Evolutionary conservation across 1,140 invertebrate species (phyloP).

Genomic region (Antheraea pernyi): DNA sequence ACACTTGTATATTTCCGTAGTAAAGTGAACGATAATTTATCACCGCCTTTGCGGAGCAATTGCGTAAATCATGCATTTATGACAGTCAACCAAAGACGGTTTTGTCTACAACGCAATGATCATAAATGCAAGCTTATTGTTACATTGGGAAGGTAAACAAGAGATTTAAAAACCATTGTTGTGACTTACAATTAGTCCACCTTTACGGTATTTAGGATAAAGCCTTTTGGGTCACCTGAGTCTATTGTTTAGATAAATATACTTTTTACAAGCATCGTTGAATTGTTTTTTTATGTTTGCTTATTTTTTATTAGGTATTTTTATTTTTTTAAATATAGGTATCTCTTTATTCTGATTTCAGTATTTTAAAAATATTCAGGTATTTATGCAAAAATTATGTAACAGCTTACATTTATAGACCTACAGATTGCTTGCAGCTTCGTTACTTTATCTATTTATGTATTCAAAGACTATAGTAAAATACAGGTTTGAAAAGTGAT

Average conservation of each 20-base stretch:
- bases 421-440: too few relatives aligned
- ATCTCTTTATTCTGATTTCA: too few relatives aligned
- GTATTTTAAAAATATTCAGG: not conserved
- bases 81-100: constrained; percentile 60
- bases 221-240: not conserved
- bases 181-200: constrained; percentile 15
- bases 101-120: constrained; percentile 53
- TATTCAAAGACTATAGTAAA: not conserved
- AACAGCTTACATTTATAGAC: too few relatives aligned
- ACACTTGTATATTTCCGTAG: constrained; percentile 43
- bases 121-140: constrained; percentile 38
- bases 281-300: not conserved
- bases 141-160: constrained; percentile 45
- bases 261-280: not conserved
- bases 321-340: too few relatives aligned
- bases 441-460: too few relatives aligned
- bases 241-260: not conserved
- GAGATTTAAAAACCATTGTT: constrained; percentile 22
- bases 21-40: constrained; percentile 74
- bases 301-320: not conserved
- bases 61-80: constrained; percentile 78
- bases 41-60: constrained; percentile 70
- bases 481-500: not conserved
- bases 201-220: constrained; percentile 10
- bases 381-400: too few relatives aligned